These are phyloP conservation scores for Arenaria interpres DNA, from an alignment of 2,113 vertebrate genomes.

Conservation along the genomic window DNA sequence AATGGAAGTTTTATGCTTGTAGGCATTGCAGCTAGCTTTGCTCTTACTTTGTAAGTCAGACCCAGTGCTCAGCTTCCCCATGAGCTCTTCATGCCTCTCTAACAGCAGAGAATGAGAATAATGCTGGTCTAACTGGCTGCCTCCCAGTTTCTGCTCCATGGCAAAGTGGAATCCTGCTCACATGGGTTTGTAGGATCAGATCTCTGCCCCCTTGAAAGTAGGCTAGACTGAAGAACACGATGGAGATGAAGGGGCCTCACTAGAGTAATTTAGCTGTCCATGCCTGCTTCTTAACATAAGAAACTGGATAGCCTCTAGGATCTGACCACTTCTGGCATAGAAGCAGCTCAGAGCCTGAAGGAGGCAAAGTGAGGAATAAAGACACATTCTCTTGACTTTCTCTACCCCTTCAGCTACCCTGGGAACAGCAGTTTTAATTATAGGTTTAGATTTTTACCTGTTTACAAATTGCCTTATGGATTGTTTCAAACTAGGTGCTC, in stretches of 20 bases:
- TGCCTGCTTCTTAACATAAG: background rate
- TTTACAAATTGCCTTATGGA: background rate
- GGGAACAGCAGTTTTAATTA: background rate
- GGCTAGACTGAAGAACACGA: background rate
- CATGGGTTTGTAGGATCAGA: background rate
- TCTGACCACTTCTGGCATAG: background rate
- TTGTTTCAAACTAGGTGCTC: background rate
- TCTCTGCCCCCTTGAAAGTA: background rate
- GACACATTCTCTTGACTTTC: background rate
- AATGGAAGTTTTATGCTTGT: background rate
- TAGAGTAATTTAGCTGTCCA: background rate
- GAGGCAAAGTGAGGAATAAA: background rate
- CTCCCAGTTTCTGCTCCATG: background rate
- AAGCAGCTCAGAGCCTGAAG: background rate
- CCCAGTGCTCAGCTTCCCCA: background rate
- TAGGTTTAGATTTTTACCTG: background rate
- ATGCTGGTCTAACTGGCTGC: background rate
- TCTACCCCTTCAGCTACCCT: background rate
- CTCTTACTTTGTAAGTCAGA: conserved; percentile 16
- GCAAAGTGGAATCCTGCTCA: background rate
- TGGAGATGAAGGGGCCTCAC: background rate
- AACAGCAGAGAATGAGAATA: background rate
- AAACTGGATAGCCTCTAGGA: background rate
- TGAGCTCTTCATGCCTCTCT: background rate
- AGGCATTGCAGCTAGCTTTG: background rate